phyloP scores from a whole-genome alignment of 2,113 vertebrate genomes.

The Callithrix jacchus region DNA sequence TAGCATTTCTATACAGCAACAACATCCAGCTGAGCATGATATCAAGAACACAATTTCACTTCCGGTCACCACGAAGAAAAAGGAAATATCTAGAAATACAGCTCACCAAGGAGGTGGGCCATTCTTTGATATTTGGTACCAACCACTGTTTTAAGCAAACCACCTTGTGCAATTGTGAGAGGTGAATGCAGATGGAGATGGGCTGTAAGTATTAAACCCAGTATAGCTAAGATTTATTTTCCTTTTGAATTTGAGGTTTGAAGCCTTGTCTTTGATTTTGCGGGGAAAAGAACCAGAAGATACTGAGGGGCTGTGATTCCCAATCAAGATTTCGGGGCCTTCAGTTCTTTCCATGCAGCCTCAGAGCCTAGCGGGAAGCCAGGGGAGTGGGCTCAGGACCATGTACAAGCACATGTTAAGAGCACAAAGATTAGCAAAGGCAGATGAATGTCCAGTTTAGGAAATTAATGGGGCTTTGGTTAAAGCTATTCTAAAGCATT shows the following conservation, averaged over 20 bases:
- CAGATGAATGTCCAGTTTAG: neutral
- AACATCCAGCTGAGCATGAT: too few relatives aligned
- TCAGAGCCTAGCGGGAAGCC: rapidly evolving
- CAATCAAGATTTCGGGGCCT: rapidly evolving
- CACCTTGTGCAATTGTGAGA: neutral
- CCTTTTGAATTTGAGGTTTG: neutral
- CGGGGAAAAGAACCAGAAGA: neutral
- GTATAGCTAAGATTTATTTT: neutral
- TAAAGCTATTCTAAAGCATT: too few relatives aligned
- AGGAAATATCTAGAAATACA: too few relatives aligned
- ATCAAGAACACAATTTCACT: too few relatives aligned
- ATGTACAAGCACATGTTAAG: neutral
- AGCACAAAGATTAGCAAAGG: neutral
- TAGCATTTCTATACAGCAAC: too few relatives aligned
- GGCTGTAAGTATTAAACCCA: neutral
- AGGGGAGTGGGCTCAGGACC: neutral
- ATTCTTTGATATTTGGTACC: neutral
- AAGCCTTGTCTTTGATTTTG: neutral
- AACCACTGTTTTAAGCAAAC: neutral
- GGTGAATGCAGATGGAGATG: neutral
- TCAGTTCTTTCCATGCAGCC: rapidly evolving
- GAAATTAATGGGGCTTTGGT: neutral
- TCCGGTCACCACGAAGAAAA: too few relatives aligned
- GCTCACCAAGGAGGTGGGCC: too few relatives aligned
- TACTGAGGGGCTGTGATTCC: neutral